These are phyloP conservation scores for Cryptophagus acutangulus DNA, from an alignment of 2,888 invertebrate species.

Conservation along the genomic window DNA sequence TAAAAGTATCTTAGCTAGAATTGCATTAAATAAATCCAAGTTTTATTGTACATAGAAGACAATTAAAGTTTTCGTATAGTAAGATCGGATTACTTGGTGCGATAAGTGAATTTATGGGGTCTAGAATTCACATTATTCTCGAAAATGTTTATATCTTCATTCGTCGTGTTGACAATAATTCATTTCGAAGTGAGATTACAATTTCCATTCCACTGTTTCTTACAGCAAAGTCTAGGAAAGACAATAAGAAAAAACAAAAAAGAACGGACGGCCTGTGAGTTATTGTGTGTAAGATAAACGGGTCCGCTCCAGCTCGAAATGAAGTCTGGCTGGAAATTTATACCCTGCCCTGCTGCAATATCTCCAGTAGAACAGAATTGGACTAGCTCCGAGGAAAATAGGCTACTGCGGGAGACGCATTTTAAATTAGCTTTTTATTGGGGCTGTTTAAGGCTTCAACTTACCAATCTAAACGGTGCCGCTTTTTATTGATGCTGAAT, in stretches of 20 bases:
- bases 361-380: slow-evolving; percentile 49
- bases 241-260: slow-evolving; percentile 47
- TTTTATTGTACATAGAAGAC: slow-evolving; percentile 30
- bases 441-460: slow-evolving; percentile 36
- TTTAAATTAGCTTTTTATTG: slow-evolving; percentile 49
- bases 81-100: slow-evolving; percentile 28
- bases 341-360: slow-evolving; percentile 48
- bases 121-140: slow-evolving; percentile 33
- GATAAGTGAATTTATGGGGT: slow-evolving; percentile 37
- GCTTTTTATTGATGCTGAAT: slow-evolving; percentile 24
- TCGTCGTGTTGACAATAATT: slow-evolving; percentile 46
- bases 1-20: slow-evolving; percentile 19
- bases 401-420: slow-evolving; percentile 48
- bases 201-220: slow-evolving; percentile 49
- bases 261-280: slow-evolving; percentile 52
- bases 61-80: slow-evolving; percentile 30
- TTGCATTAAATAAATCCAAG: slow-evolving; percentile 24
- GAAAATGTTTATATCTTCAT: slow-evolving; percentile 42
- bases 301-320: slow-evolving; percentile 66
- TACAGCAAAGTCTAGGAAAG: slow-evolving; percentile 46
- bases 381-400: slow-evolving; percentile 47
- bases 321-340: slow-evolving; percentile 60
- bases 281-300: slow-evolving; percentile 69
- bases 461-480: slow-evolving; percentile 28
- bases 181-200: slow-evolving; percentile 48